Percentiles rank a stretch among this genome's conserved stretches.
Conservation (phyloP, 2,113 vertebrate species). For the Nyctereutes procyonoides region DNA sequence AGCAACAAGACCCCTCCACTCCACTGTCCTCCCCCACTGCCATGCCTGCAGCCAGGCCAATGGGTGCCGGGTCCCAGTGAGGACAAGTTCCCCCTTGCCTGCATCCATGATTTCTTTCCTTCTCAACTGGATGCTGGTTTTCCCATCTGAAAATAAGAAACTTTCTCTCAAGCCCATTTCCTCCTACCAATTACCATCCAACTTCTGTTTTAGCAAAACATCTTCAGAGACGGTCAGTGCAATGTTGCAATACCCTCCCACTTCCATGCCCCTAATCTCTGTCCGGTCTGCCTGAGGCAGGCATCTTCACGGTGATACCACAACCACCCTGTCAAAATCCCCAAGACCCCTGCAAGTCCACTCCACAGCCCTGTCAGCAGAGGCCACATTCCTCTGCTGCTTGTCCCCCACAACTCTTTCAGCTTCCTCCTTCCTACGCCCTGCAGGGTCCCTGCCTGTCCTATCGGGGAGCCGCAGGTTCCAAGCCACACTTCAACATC, state of each 20-base stretch:
- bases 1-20: too few relatives aligned
- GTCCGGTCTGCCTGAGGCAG: neutral
- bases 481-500: neutral
- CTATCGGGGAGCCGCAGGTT: neutral
- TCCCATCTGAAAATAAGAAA: neutral
- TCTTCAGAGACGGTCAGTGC: neutral
- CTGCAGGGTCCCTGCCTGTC: neutral
- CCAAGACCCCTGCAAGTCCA: too few relatives aligned
- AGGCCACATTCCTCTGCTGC: neutral
- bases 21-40: neutral
- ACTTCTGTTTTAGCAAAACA: neutral
- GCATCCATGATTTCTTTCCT: neutral
- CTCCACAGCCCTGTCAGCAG: rapidly evolving
- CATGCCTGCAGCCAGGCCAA: too few relatives aligned
- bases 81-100: neutral
- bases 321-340: neutral
- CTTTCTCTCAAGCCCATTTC: neutral
- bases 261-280: rapidly evolving
- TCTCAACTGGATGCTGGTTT: neutral
- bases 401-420: neutral
- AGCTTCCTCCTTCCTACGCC: rapidly evolving
- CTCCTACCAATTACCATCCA: neutral
- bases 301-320: neutral
- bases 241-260: rapidly evolving
- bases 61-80: neutral